Conservation (phyloP, 2,113 vertebrate genomes). For the Anguilla rostrata region DNA sequence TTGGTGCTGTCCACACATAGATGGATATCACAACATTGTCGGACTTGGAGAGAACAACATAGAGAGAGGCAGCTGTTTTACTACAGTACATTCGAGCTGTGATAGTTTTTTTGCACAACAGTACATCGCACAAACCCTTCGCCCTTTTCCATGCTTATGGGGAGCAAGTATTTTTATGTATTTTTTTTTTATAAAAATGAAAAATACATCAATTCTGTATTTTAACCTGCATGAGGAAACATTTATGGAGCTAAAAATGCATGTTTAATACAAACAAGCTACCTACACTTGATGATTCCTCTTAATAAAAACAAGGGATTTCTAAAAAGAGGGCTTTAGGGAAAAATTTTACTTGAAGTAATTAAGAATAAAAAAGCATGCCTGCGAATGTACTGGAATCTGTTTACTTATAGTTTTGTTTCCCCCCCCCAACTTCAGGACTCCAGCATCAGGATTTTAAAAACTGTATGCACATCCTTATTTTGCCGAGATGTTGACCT, state of each 20-base stretch:
- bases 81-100: too few species aligned
- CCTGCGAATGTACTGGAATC: background rate
- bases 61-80: too few species aligned
- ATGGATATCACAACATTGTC: too few species aligned
- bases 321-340: conserved; percentile 8
- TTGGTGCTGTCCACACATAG: too few species aligned
- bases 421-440: too few species aligned
- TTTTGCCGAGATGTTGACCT: too few species aligned
- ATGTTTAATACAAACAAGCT: conserved; percentile 33
- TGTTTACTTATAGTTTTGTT: background rate
- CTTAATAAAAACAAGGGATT: conserved; percentile 6
- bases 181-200: conserved; percentile 46
- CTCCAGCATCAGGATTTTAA: too few species aligned
- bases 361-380: background rate
- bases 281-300: conserved; percentile 39
- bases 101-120: too few species aligned
- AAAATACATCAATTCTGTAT: conserved; percentile 38
- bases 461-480: too few species aligned
- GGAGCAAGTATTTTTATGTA: background rate
- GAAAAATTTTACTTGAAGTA: background rate
- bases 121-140: too few species aligned
- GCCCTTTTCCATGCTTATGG: too few species aligned
- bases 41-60: too few species aligned
- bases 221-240: conserved; percentile 44
- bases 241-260: conserved; percentile 38